Conservation (phyloP, 64 coral and sea anemone genomes). For the Porites australiensis region DNA sequence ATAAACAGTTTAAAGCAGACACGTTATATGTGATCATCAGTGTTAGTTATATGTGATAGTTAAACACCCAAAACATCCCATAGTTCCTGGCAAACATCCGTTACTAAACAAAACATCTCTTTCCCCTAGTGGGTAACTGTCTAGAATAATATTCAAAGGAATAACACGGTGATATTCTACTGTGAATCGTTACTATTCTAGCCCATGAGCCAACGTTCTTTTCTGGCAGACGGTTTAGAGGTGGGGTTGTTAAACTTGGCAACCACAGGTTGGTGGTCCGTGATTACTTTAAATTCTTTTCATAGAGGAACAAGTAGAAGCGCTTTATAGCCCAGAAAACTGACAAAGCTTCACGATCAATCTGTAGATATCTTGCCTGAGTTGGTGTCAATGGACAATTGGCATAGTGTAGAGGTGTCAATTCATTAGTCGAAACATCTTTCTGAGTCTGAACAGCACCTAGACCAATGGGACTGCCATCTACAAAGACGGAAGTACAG, state of each 20-base stretch:
- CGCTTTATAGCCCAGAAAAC: conserved; percentile 80
- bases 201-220: conserved; percentile 67
- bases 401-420: conserved; percentile 54
- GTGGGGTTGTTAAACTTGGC: conserved; percentile 66
- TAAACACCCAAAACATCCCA: no score
- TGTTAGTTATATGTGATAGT: no score
- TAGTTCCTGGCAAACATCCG: no score
- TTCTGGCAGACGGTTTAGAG: conserved; percentile 69
- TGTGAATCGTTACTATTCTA: conserved; percentile 72
- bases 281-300: conserved; percentile 66
- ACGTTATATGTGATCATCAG: no score
- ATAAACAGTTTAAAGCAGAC: no score
- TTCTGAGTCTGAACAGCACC: conserved; percentile 47
- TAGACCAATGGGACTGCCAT: conserved; percentile 51
- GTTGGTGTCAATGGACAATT: conserved; percentile 66
- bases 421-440: conserved; percentile 34
- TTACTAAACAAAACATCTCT: no score
- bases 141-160: no score
- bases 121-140: no score
- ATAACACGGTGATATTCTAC: conserved; percentile 40
- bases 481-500: conserved; percentile 25
- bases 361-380: conserved; percentile 74
- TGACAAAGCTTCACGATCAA: conserved; percentile 62
- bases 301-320: conserved; percentile 68
- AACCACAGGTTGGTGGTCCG: conserved; percentile 71